Percentiles rank a stretch among this genome's conserved stretches.
phyloP scores from a whole-genome alignment of 64 coral and sea anemone species.

The Stylophora pistillata region DNA sequence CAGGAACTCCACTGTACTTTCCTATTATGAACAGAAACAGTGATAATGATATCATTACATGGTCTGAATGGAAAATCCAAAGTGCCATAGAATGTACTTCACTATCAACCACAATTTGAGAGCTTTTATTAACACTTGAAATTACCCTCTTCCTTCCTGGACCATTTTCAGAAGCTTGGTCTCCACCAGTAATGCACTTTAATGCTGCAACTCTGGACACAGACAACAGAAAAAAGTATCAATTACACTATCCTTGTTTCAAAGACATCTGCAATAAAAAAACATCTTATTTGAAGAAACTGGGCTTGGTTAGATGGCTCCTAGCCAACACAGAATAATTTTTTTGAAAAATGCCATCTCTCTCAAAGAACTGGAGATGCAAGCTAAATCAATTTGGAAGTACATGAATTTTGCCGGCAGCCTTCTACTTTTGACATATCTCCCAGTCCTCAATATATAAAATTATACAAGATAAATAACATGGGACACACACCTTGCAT shows the following conservation, averaged over 20 bases:
- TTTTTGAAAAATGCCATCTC: too few relatives aligned
- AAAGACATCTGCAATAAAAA: too few relatives aligned
- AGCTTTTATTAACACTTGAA: neutral
- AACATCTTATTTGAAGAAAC: too few relatives aligned
- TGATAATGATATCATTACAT: neutral
- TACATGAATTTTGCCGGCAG: too few relatives aligned
- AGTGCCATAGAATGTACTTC: neutral
- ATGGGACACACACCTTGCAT: neutral
- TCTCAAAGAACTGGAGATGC: too few relatives aligned
- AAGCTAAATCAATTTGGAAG: too few relatives aligned
- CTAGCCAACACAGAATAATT: too few relatives aligned
- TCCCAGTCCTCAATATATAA: too few relatives aligned
- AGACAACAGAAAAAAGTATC: neutral
- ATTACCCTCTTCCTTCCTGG: constrained; percentile 11
- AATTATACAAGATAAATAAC: neutral
- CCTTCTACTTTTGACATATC: too few relatives aligned
- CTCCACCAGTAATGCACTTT: constrained; percentile 33
- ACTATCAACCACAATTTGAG: too few relatives aligned
- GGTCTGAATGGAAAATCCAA: neutral
- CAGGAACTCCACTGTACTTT: constrained; percentile 57
- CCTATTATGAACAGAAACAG: constrained; percentile 27
- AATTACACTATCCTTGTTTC: too few relatives aligned
- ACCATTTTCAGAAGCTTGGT: neutral
- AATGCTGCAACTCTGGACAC: constrained; percentile 24
- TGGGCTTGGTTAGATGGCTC: too few relatives aligned